Percentiles rank a stretch among this genome's conserved stretches.
Evolutionary conservation across 1,140 invertebrate genomes (phyloP).

Genomic region (Drosophila sturtevanti): DNA sequence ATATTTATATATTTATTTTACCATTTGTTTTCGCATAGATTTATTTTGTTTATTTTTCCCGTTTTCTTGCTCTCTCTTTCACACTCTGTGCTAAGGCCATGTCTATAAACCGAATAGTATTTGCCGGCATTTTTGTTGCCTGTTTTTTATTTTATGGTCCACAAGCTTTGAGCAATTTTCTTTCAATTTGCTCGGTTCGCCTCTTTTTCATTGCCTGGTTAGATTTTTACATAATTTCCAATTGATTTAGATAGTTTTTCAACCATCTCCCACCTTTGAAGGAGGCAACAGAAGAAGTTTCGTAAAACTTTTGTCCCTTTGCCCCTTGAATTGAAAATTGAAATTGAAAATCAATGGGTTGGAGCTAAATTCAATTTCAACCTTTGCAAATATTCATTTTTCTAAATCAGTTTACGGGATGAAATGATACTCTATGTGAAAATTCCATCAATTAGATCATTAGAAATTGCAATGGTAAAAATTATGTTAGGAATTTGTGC

Average conservation of each 20-base stretch:
- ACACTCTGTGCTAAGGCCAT: neutral
- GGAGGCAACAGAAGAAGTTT: neutral
- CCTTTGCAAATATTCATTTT: neutral
- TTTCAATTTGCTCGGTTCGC: conserved; percentile 60
- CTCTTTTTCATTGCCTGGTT: conserved; percentile 54
- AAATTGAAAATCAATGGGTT: neutral
- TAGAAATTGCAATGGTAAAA: too few species aligned
- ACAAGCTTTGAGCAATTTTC: conserved; percentile 49
- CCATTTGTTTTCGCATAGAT: conserved; percentile 11
- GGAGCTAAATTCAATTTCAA: neutral
- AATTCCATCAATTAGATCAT: too few species aligned
- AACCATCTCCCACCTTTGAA: too few species aligned
- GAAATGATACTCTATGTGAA: too few species aligned
- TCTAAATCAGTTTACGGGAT: too few species aligned
- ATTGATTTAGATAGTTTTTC: conserved; percentile 49
- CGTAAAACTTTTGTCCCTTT: neutral
- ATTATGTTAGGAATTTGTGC: too few species aligned
- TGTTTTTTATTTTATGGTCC: conserved; percentile 2
- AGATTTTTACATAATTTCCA: conserved; percentile 36
- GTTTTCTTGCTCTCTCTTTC: neutral
- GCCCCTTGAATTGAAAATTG: neutral
- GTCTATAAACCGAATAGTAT: conserved; percentile 3
- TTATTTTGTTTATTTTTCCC: neutral
- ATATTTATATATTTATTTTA: conserved; percentile 18
- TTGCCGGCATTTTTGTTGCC: neutral